Percentiles rank a stretch among this genome's conserved stretches.
Evolutionary conservation across 2,888 invertebrate genomes (phyloP).

Genomic region (Ectemnius cavifrons): DNA sequence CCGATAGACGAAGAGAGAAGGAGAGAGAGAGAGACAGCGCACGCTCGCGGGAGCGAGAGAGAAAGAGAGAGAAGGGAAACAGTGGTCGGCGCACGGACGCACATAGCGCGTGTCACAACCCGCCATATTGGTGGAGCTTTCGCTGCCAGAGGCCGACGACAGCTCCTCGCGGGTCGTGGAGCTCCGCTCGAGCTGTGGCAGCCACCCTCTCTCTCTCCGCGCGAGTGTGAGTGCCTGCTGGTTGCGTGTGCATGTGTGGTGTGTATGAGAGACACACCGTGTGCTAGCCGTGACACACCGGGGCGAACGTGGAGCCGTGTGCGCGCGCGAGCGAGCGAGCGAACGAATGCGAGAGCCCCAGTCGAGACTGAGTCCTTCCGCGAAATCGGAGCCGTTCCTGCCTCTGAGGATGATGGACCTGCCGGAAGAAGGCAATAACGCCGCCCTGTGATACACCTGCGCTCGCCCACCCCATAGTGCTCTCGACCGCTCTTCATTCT

Average conservation of each 20-base stretch:
- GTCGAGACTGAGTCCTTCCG: too few species aligned
- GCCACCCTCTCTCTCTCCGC: background rate
- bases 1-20: background rate
- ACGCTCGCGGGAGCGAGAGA: background rate
- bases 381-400: too few species aligned
- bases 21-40: background rate
- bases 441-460: slow-evolving; percentile 19
- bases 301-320: too few species aligned
- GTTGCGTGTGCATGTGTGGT: slow-evolving; percentile 64
- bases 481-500: slow-evolving; percentile 16
- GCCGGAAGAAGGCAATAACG: slow-evolving; percentile 38
- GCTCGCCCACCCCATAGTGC: too few species aligned
- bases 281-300: too few species aligned
- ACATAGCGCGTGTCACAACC: slow-evolving; percentile 57
- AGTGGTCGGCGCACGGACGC: slow-evolving; percentile 67
- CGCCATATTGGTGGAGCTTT: slow-evolving; percentile 71
- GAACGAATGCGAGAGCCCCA: slow-evolving; percentile 14
- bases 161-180: slow-evolving; percentile 40
- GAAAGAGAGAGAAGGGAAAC: slow-evolving; percentile 46
- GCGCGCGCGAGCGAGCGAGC: background rate
- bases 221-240: too few species aligned
- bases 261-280: too few species aligned
- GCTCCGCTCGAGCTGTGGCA: slow-evolving; percentile 23
- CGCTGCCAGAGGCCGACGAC: slow-evolving; percentile 29
- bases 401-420: slow-evolving; percentile 29